A percentile compares a stretch with the other conserved stretches of the same genome.
These are phyloP conservation scores for Apodemus agrarius DNA, from an alignment of 2,797 vertebrate species.

Conservation along the genomic window DNA sequence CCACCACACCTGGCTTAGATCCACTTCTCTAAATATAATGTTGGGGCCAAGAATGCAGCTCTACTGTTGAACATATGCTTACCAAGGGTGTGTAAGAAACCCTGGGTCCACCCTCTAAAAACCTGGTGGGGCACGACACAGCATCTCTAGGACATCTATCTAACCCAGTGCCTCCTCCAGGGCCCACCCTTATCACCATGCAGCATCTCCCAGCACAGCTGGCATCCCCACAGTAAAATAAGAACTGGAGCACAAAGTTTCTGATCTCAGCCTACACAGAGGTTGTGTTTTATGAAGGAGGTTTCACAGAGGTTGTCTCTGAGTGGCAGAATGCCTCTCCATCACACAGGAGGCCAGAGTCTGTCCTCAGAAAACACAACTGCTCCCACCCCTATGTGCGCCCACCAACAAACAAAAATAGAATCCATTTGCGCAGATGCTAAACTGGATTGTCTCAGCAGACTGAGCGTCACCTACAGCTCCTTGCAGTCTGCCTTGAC, in stretches of 20 bases:
- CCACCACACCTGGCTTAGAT: not conserved
- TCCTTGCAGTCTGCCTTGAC: not conserved
- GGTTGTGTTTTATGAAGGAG: not conserved
- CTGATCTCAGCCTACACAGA: slow-evolving; percentile 1
- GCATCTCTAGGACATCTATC: not conserved
- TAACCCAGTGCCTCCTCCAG: not conserved
- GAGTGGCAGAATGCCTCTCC: not conserved
- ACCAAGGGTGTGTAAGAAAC: not conserved
- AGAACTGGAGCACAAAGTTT: not conserved
- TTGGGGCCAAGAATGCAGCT: not conserved
- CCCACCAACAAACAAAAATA: not conserved
- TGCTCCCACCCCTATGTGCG: not conserved
- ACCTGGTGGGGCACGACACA: not conserved
- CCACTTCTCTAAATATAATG: slow-evolving; percentile 3
- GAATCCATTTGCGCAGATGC: not conserved
- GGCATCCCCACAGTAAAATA: not conserved
- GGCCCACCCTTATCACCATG: not conserved
- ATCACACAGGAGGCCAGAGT: not conserved
- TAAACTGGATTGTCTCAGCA: not conserved
- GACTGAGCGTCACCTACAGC: slow-evolving; percentile 7
- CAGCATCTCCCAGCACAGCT: not conserved
- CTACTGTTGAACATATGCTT: not conserved
- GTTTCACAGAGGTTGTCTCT: not conserved
- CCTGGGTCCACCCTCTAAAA: not conserved
- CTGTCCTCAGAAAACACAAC: not conserved